These are phyloP conservation scores for Gordius sp. DNA, from an alignment of 2,888 invertebrate genomes.

Conservation along the genomic window DNA sequence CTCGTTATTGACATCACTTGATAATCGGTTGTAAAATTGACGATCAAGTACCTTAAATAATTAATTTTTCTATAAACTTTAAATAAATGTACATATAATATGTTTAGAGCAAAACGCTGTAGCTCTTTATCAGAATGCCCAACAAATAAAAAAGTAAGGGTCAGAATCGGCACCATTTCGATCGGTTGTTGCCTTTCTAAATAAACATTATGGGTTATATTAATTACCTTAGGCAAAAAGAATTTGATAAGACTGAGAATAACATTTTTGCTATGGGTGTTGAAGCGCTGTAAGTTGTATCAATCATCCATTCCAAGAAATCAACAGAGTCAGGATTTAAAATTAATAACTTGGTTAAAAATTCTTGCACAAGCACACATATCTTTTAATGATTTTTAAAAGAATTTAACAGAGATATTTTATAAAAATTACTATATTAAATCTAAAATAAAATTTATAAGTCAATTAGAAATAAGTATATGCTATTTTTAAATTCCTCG, in stretches of 20 bases:
- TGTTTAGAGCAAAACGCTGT: slow-evolving; percentile 72
- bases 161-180: slow-evolving; percentile 55
- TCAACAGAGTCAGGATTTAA: slow-evolving; percentile 72
- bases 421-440: no score
- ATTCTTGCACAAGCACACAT: no score
- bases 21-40: slow-evolving; percentile 9
- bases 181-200: slow-evolving; percentile 28
- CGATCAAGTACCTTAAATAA: slow-evolving; percentile 1
- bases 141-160: slow-evolving; percentile 78
- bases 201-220: no score
- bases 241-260: slow-evolving; percentile 72
- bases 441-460: no score
- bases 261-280: slow-evolving; percentile 77
- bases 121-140: slow-evolving; percentile 68
- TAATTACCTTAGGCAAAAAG: no score
- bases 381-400: no score
- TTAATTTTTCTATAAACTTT: not conserved
- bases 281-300: slow-evolving; percentile 74
- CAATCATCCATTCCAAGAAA: slow-evolving; percentile 83
- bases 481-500: no score
- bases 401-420: no score
- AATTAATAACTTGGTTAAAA: slow-evolving; percentile 43
- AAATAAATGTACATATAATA: slow-evolving; percentile 44
- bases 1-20: no score
- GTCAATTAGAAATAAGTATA: no score